phyloP scores from a whole-genome alignment of 2,797 vertebrate genomes.

The Podarcis lilfordi region DNA sequence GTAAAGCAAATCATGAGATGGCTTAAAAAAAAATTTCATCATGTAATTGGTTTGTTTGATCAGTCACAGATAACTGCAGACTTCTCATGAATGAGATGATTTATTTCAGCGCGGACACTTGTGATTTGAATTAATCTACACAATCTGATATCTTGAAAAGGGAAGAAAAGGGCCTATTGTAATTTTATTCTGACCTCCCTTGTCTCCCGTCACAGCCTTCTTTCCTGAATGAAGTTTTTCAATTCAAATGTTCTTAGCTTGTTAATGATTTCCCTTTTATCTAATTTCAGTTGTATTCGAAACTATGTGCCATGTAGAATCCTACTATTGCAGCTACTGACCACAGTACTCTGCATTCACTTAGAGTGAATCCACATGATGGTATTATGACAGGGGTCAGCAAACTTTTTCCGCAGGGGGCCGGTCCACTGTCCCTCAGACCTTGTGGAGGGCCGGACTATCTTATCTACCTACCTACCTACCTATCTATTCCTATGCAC shows the following conservation, averaged over 20 bases:
- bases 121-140: background rate
- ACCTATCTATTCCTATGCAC: too few species aligned
- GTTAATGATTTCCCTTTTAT: constrained; percentile 10
- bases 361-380: background rate
- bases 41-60: background rate
- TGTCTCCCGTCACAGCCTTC: background rate
- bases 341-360: background rate
- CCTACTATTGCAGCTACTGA: background rate
- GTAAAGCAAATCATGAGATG: background rate
- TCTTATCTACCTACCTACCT: too few species aligned
- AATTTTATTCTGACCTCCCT: constrained; percentile 10
- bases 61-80: rapidly evolving
- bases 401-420: too few species aligned
- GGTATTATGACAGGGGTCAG: background rate
- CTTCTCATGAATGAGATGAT: rapidly evolving
- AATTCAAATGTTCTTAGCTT: background rate
- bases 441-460: too few species aligned
- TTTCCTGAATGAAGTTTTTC: rapidly evolving
- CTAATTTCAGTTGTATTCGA: background rate
- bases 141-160: background rate
- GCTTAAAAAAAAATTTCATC: background rate
- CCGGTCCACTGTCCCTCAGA: too few species aligned
- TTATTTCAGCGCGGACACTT: background rate
- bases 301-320: background rate
- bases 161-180: background rate